These are phyloP conservation scores for Todiramphus chloris DNA, from an alignment of 2,113 vertebrate genomes.

Conservation along the genomic window DNA sequence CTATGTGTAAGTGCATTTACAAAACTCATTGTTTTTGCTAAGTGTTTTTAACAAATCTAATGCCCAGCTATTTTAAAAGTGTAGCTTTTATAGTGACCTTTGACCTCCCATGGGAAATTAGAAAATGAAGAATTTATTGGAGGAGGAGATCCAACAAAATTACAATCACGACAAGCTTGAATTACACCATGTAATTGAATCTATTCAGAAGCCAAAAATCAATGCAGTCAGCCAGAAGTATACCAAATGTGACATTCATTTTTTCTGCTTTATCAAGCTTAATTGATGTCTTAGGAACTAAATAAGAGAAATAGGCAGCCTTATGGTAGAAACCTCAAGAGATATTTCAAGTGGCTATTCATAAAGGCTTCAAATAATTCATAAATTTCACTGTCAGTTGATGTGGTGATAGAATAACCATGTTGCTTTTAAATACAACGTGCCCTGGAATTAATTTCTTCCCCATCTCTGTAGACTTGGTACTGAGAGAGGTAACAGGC, in stretches of 20 bases:
- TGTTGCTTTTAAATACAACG: constrained; percentile 1
- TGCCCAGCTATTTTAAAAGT: constrained; percentile 21
- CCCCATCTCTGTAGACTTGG: background rate
- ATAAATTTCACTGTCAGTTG: constrained; percentile 24
- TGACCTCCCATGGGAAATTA: constrained; percentile 63
- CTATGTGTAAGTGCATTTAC: constrained; percentile 15
- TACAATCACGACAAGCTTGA: constrained; percentile 59
- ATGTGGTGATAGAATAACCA: constrained; percentile 4
- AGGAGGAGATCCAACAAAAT: constrained; percentile 67
- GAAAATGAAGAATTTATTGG: constrained; percentile 69
- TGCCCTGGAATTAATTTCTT: background rate
- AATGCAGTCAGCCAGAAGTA: constrained; percentile 73
- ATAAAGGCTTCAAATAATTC: constrained; percentile 43
- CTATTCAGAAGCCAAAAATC: constrained; percentile 75
- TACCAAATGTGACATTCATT: constrained; percentile 73
- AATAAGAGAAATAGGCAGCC: constrained; percentile 62
- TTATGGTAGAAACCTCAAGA: constrained; percentile 48
- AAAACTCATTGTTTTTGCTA: constrained; percentile 49
- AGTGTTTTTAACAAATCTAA: constrained; percentile 43
- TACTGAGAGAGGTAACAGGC: background rate
- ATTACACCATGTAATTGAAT: constrained; percentile 71
- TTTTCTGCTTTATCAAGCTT: constrained; percentile 74
- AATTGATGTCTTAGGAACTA: constrained; percentile 68
- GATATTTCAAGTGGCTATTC: constrained; percentile 59
- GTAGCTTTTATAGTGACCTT: constrained; percentile 20